Evolutionary conservation across 1,140 invertebrate species (phyloP), one percentile per base, ranked within the genome.

Genomic region (Bombus huntii): DNA sequence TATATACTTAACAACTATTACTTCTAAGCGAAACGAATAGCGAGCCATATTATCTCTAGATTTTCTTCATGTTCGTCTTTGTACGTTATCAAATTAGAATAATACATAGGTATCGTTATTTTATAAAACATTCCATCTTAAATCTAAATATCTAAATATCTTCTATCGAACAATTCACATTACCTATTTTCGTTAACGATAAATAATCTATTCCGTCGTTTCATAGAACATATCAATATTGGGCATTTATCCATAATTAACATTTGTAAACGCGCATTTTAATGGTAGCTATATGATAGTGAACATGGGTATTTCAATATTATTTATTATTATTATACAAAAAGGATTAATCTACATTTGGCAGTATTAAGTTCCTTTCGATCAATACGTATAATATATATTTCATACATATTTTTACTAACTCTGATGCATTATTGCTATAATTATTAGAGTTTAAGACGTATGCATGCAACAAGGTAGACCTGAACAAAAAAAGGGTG

Each of bases 161-260:
- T 53, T 53, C 6, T 42, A 79, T 28, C 42, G 53, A 39, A n/a
- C 66, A 81, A 42, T 83, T 81, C 47, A 53, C 66, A 74, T 47
- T 57, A 42, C 37, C 13, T 66, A 82, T 53, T 90, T 31, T 76
- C 59, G 86, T 83, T 76, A 86, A 85, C 66, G 65, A 87, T 80
- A 78, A 86, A 68, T 47, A 80, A 86, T 80, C 80, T 90, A 86
- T 86, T 86, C 73, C 77, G 78, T 88, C 85, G 78, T 83, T 85
- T 87, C 86, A 88, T 75, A 86, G 78, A 89, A 92, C 93, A 93
- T 94, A 94, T 93, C 93, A 93, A 88, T 92, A 93, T 88, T 92
- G 91, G 92, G 91, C 92, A 93, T 93, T 94, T 91, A 85, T 85
- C 85, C 86, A 47, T 77, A 87, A 82, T 84, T 88, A 86, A 81